A percentile compares a stretch with the other conserved stretches of the same genome.
Conservation (phyloP, 2,113 vertebrate genomes). For the Pseudopipra pipra region DNA sequence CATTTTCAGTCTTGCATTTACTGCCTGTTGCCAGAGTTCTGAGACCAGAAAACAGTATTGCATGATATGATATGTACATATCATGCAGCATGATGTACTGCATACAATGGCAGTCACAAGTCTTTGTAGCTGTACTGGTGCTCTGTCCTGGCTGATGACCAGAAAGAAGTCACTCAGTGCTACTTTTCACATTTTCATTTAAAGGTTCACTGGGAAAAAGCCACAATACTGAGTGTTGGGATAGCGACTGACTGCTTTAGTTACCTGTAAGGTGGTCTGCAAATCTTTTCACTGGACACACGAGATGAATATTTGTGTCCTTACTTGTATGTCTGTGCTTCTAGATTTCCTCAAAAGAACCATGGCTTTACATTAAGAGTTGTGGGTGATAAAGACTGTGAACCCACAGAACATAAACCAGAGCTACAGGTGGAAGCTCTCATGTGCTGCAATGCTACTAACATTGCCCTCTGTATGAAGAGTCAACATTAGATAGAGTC, state of each 20-base stretch:
- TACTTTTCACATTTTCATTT: background rate
- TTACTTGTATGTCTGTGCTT: background rate
- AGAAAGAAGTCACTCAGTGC: background rate
- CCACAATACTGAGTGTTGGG: background rate
- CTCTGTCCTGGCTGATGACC: background rate
- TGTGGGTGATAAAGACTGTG: background rate
- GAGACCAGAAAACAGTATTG: background rate
- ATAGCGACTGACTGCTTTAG: background rate
- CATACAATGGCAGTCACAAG: background rate
- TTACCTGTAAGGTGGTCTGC: background rate
- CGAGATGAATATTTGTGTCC: background rate
- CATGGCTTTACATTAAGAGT: background rate
- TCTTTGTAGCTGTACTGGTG: background rate
- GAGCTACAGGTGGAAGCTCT: background rate
- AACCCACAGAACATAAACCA: background rate
- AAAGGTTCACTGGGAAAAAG: background rate
- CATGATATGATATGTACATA: too few species aligned
- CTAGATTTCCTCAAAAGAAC: background rate
- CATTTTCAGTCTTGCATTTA: background rate
- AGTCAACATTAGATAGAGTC: background rate
- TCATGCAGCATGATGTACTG: too few species aligned
- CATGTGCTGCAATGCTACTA: background rate
- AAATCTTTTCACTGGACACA: background rate
- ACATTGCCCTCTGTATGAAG: background rate
- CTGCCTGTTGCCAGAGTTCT: background rate